Base-by-base conservation (phyloP, 1,140 invertebrate species). In the Lerema accius region DNA sequence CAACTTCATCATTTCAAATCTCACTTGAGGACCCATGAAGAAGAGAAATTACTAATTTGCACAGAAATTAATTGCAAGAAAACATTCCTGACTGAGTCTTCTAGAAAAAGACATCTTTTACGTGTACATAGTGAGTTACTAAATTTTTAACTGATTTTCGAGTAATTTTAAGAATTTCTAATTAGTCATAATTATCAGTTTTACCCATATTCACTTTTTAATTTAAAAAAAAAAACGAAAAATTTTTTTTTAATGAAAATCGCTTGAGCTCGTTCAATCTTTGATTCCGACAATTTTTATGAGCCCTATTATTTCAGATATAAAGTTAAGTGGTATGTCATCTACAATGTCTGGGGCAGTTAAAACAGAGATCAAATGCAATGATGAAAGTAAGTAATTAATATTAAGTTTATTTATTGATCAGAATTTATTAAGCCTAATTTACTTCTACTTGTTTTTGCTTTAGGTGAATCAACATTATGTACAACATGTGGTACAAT, bases 1-100 rank as follows among this genome's bases (percentile, higher is more conserved):
- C 87, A 90, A 46, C 71, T 63, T 0, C 84, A 90, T 65, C 83
- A 90, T 73, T 75, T 87, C 42, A 88, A 88, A 62, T 71, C 71
- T 0, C 87, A 90, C 42, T 28, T 81, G 7, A 85, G 78, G 46
- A 71, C 61, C 4, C 87, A 90, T 45, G 67, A 74, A 16, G 61
- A 65, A 0, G 70, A 80, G 37, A 70, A 69, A 13, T 77, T 69
- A 69, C 48, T 82, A 10, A 43, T 40, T 1, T 90, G 84, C 56
- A 65, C 55, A 1, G 43, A 75, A 7, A 35, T 42, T 3, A 69
- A 67, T 13, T 88, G 87, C 50, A 73, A 69, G 0, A 86, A 84
- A 51, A 77, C 50, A 17, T 86, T 90, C 58, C 13, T 75, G 16
- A 82, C 76, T 7, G 72, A 80, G 40, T 81, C 79, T 66, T 76